Conservation (phyloP, 2,797 vertebrate species). For the Aselliscus stoliczkanus region DNA sequence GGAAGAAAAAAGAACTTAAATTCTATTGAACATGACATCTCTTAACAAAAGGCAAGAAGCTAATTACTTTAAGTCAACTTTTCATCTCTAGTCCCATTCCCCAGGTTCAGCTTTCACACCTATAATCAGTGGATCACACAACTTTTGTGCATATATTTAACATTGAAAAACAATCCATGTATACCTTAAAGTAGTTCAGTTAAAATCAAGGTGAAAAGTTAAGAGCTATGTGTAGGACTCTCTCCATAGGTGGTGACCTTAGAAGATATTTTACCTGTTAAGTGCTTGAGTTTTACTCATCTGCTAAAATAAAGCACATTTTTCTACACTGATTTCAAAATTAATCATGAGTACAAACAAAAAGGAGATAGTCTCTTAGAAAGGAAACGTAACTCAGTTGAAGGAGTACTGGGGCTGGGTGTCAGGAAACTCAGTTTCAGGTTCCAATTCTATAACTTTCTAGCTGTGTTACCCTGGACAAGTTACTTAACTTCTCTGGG, state of each 20-base stretch:
- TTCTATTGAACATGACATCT: conserved; percentile 59
- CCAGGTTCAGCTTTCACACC: conserved; percentile 24
- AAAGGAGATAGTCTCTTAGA: background rate
- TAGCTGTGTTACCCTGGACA: background rate
- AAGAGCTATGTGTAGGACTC: conserved; percentile 1
- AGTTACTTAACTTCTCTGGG: conserved; percentile 31
- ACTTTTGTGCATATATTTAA: background rate
- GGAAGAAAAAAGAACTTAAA: conserved; percentile 50
- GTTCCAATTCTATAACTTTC: background rate
- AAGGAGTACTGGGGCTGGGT: background rate
- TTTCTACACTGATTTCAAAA: conserved; percentile 35
- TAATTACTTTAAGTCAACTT: conserved; percentile 16
- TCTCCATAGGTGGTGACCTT: background rate
- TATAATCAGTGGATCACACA: background rate
- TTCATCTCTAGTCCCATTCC: background rate
- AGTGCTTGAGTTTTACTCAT: conserved; percentile 15
- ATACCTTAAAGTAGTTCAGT: background rate
- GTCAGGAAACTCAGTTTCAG: conserved; percentile 9
- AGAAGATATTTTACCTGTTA: conserved; percentile 19
- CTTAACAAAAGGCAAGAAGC: conserved; percentile 53
- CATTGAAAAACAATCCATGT: background rate
- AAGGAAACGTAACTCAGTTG: background rate
- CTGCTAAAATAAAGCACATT: conserved; percentile 36
- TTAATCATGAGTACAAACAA: conserved; percentile 20
- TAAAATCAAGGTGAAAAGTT: conserved; percentile 53